phyloP scores from a whole-genome alignment of 2,113 vertebrate genomes.

The Deroptyus accipitrinus region DNA sequence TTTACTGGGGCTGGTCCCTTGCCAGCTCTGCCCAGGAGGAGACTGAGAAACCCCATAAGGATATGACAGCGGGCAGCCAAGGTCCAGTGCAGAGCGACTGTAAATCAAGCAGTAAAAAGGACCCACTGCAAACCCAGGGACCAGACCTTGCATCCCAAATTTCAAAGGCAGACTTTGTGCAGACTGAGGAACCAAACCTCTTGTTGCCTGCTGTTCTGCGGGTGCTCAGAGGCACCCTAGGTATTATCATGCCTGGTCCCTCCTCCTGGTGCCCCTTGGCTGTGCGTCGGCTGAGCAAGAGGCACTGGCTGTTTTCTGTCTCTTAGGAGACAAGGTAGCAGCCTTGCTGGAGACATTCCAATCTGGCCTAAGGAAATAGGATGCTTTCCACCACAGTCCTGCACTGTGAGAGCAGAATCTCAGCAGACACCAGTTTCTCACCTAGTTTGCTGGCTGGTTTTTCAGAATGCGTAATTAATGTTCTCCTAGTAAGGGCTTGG shows the following conservation, averaged over 20 bases:
- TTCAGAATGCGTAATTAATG: neutral
- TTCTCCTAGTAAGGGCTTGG: neutral
- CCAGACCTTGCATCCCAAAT: neutral
- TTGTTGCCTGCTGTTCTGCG: accelerated
- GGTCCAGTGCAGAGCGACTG: too few relatives aligned
- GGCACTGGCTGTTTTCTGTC: neutral
- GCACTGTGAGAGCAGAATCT: neutral
- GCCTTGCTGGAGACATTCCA: neutral
- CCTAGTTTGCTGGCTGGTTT: neutral
- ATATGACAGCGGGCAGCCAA: neutral
- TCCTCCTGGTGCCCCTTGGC: neutral
- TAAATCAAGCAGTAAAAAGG: neutral
- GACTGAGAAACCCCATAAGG: neutral
- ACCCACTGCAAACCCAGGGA: too few relatives aligned
- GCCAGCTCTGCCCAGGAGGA: neutral
- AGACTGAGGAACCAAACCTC: too few relatives aligned
- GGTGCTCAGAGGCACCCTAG: neutral
- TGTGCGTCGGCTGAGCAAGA: neutral
- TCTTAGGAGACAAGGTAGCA: neutral
- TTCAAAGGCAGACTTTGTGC: neutral
- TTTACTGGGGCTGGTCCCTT: neutral
- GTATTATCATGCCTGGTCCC: neutral
- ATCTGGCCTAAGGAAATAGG: neutral
- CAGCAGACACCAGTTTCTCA: neutral
- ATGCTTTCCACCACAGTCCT: neutral